phyloP scores from a whole-genome alignment of 2,888 invertebrate species.

The Gisinianus flammeolus region DNA sequence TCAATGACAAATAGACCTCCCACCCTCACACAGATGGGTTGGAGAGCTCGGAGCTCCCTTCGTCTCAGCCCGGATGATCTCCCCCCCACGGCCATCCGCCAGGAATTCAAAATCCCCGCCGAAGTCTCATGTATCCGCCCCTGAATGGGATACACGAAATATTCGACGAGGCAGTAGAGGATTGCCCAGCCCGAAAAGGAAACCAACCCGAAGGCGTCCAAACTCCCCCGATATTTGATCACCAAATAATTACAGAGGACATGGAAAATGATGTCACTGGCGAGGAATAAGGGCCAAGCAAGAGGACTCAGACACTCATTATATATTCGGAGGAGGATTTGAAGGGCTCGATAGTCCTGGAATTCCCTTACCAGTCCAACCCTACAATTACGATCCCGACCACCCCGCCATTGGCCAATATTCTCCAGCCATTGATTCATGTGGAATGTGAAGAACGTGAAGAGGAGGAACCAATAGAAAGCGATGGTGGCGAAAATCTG shows the following conservation, averaged over 20 bases:
- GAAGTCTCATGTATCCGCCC: not conserved
- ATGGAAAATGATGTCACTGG: not conserved
- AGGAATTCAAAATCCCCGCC: not conserved
- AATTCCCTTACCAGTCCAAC: no score
- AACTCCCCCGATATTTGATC: not conserved
- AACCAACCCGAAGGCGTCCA: not conserved
- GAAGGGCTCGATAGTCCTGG: not conserved
- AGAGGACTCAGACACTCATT: not conserved
- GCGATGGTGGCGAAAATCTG: no score
- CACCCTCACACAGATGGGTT: not conserved
- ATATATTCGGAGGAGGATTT: conserved; percentile 7
- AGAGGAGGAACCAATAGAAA: no score
- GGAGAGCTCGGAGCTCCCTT: not conserved
- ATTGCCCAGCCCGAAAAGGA: not conserved
- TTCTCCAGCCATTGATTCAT: no score
- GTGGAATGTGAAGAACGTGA: no score
- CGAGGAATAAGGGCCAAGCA: conserved; percentile 8
- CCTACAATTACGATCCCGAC: no score
- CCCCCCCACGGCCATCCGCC: not conserved
- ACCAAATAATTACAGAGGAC: not conserved
- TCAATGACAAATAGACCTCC: not conserved
- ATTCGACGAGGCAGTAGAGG: not conserved
- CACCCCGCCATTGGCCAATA: no score
- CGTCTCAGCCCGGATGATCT: not conserved
- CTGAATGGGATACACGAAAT: no score